Evolutionary conservation across 2,888 invertebrate genomes (phyloP), one percentile per base, ranked within the genome.

Genomic region (Phengaris arion): DNA sequence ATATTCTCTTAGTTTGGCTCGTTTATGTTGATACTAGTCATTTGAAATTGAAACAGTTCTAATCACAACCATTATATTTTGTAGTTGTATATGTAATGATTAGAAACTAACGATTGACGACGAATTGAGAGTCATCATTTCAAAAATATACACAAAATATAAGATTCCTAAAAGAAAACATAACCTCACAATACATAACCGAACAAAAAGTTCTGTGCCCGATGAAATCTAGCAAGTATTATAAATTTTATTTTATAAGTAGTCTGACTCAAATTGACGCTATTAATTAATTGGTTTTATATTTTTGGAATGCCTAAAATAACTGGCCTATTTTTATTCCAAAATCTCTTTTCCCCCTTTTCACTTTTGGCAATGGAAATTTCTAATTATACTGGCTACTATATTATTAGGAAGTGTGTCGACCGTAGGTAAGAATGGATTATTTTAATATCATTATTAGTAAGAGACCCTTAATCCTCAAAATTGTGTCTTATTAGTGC

Each of bases 401-500:
- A 13, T 55, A 15, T 57, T 59, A 22, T 10, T 22, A 22, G 22
- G 59, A 59, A 22, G 22, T 59, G 59, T 59, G 59, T 59, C 59
- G 59, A 59, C 59, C 59, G 22, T 59, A 59, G 59, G 46, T 68
- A 68, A 22, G 68, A 46, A 15, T 6, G 22, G 1, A 12, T 45
- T 68, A 45, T 68, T 46, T 45, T 13, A n/a, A 68, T 13, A 68
- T 59, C 15, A 22, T n/a, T 70, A 48, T 15, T 70, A 68, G 15
- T 73, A 59, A 51, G 57, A 51, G 72, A 68, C 76, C 79, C 75
- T 77, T 78, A 75, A 82, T 80, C 82, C 81, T 81, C 80, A 78
- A 85, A 85, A 85, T 86, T 81, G 87, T 87, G 88, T 87, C 87
- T 88, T 88, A 88, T 83, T 87, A 86, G 89, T 89, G 89, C 89